Evolutionary conservation across 1,140 invertebrate species (phyloP).

Genomic region (Lordiphosa mommai): DNA sequence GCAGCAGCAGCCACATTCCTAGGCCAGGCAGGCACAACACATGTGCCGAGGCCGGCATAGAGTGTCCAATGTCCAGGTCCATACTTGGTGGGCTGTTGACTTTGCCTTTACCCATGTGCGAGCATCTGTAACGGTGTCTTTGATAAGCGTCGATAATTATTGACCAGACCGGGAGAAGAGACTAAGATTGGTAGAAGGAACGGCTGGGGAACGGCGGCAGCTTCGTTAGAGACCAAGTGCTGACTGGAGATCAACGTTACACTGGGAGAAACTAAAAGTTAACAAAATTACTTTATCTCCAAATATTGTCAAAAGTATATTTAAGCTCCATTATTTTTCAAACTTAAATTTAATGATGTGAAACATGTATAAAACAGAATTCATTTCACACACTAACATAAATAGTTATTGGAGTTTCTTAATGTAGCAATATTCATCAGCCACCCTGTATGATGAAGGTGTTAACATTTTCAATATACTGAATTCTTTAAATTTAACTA

Average conservation of each 20-base stretch:
- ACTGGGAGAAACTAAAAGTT: not conserved
- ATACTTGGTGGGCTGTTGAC: conserved; percentile 56
- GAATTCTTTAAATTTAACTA: too few relatives aligned
- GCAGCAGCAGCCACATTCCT: conserved; percentile 4
- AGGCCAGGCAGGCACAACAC: not conserved
- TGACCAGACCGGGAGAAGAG: conserved; percentile 38
- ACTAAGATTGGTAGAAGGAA: too few relatives aligned
- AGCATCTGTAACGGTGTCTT: conserved; percentile 76
- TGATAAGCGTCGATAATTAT: conserved; percentile 78
- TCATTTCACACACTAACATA: too few relatives aligned
- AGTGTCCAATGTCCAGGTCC: conserved; percentile 23
- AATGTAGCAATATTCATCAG: too few relatives aligned
- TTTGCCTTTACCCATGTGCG: conserved; percentile 49
- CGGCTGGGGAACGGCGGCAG: conserved; percentile 25
- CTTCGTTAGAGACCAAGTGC: conserved; percentile 41
- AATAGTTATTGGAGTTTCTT: too few relatives aligned
- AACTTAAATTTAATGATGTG: too few relatives aligned
- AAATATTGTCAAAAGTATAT: too few relatives aligned
- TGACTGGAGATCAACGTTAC: not conserved
- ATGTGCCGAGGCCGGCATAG: not conserved
- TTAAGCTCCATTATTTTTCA: too few relatives aligned
- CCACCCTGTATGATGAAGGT: too few relatives aligned
- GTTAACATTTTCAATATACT: too few relatives aligned
- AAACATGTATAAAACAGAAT: too few relatives aligned
- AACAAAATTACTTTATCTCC: not conserved